Conservation (phyloP, 1,140 invertebrate species). For the Ectropis grisescens region DNA sequence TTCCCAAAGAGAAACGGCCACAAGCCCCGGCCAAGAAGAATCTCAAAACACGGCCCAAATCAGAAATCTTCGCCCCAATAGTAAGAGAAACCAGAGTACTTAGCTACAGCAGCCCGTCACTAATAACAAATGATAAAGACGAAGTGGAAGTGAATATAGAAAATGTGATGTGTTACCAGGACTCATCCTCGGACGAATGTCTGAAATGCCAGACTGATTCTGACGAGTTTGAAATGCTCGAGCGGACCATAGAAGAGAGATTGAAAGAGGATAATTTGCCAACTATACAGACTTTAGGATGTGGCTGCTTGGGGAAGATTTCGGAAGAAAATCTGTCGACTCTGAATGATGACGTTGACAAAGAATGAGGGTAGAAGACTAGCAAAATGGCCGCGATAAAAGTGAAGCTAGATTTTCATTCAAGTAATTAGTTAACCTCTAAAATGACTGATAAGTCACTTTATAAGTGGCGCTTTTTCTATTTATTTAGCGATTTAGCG, state of each 20-base stretch:
- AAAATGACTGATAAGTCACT: too few relatives aligned
- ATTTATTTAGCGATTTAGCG: too few relatives aligned
- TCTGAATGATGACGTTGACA: conserved; percentile 33
- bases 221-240: conserved; percentile 51
- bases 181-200: conserved; percentile 57
- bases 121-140: conserved; percentile 24
- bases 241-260: conserved; percentile 46
- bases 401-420: too few relatives aligned
- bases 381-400: too few relatives aligned
- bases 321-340: conserved; percentile 54
- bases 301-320: conserved; percentile 48
- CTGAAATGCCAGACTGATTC: conserved; percentile 29
- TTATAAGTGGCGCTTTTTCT: too few relatives aligned
- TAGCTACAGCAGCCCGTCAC: conserved; percentile 47
- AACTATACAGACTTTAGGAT: not conserved
- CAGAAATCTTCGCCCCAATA: conserved; percentile 34
- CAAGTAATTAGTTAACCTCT: too few relatives aligned
- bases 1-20: conserved; percentile 31
- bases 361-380: too few relatives aligned
- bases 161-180: conserved; percentile 50
- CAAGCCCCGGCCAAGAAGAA: conserved; percentile 13
- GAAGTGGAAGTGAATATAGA: conserved; percentile 54
- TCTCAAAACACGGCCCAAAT: conserved; percentile 31
- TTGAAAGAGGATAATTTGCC: too few relatives aligned
- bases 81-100: conserved; percentile 23